phyloP scores from a whole-genome alignment of 1,140 invertebrate species.

The Bombus breviceps region DNA sequence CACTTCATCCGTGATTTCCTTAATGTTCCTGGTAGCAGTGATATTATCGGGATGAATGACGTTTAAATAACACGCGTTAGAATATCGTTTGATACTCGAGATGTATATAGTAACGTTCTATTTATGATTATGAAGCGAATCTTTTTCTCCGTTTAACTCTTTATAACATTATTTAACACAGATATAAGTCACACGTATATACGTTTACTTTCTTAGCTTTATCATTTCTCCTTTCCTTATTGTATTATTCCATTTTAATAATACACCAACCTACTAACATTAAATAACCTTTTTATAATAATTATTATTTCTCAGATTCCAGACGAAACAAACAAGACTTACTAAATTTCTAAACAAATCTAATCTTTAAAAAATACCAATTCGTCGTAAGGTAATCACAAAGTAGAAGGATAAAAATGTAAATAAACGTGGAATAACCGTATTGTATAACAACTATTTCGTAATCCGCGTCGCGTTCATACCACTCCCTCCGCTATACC shows the following conservation, averaged over 20 bases:
- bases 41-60: not conserved
- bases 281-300: not conserved
- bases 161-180: not conserved
- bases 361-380: too few species aligned
- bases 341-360: too few species aligned
- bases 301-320: not conserved
- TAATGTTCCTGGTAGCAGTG: not conserved
- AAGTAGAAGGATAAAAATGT: not conserved
- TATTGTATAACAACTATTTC: not conserved
- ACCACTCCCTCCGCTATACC: not conserved
- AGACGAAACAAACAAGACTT: too few species aligned
- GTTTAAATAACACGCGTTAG: not conserved
- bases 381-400: too few species aligned
- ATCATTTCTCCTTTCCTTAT: not conserved
- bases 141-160: too few species aligned
- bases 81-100: not conserved
- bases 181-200: not conserved
- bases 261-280: not conserved
- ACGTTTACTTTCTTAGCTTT: not conserved
- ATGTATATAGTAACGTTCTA: not conserved
- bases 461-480: not conserved
- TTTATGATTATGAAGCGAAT: not conserved
- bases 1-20: constrained; percentile 4
- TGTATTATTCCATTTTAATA: too few species aligned
- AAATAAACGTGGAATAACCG: too few species aligned